Conservation (phyloP, 2,797 vertebrate species). For the Rhincodon typus region DNA sequence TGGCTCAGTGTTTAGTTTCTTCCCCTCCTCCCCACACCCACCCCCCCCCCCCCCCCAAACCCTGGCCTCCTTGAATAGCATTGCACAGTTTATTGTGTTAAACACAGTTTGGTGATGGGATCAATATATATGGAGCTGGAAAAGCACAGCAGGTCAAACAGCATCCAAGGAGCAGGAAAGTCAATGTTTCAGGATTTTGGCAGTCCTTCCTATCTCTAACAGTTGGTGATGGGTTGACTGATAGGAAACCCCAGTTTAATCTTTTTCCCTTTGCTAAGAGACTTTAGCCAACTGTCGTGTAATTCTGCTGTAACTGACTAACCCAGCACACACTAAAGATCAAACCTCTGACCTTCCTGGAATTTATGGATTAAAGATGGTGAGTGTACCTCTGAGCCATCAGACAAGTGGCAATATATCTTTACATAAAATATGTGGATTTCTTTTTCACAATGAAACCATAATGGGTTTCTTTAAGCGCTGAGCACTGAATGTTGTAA, state of each 20-base stretch:
- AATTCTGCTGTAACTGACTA: neutral
- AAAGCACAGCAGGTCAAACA: no score
- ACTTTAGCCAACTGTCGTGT: neutral
- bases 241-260: neutral
- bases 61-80: neutral
- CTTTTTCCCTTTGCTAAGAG: neutral
- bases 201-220: no score
- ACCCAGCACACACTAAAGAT: neutral
- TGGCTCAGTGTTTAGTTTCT: neutral
- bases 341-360: neutral
- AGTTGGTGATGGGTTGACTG: neutral
- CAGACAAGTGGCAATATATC: neutral
- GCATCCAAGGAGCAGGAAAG: no score
- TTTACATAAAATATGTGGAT: neutral
- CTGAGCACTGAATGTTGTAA: constrained; percentile 5
- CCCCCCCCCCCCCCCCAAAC: no score
- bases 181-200: no score
- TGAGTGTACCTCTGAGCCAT: neutral
- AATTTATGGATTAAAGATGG: constrained; percentile 26
- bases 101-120: neutral
- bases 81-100: neutral
- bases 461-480: constrained; percentile 12
- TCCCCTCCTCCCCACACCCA: neutral
- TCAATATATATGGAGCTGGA: no score
- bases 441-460: neutral